A percentile compares a stretch with the other conserved stretches of the same genome.
Conservation (phyloP, 2,113 vertebrate genomes). For the Mormoops blainvillei region DNA sequence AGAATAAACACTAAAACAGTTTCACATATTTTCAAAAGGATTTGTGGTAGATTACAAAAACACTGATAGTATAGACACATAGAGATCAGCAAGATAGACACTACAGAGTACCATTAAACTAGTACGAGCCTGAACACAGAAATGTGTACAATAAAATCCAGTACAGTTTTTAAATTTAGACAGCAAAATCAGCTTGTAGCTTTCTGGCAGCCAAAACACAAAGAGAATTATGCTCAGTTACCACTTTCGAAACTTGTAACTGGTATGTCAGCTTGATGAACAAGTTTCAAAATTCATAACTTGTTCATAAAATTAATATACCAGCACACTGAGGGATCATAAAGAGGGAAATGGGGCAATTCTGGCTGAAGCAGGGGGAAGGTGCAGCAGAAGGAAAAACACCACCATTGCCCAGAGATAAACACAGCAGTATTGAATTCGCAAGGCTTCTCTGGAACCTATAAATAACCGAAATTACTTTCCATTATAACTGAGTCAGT, state of each 20-base stretch:
- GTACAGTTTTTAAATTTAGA: background rate
- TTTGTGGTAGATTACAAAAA: background rate
- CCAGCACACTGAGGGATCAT: background rate
- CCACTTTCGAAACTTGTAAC: slow-evolving; percentile 30
- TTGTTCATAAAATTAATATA: slow-evolving; percentile 49
- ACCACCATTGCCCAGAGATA: slow-evolving; percentile 44
- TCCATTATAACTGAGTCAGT: slow-evolving; percentile 52
- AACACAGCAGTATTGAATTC: slow-evolving; percentile 45
- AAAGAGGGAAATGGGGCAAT: slow-evolving; percentile 16
- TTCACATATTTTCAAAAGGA: background rate
- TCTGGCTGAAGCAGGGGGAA: slow-evolving; percentile 31
- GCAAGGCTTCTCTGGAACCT: slow-evolving; percentile 36
- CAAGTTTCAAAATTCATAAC: slow-evolving; percentile 46
- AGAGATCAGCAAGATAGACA: background rate
- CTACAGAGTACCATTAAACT: background rate
- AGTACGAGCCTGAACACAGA: background rate
- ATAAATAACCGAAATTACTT: slow-evolving; percentile 74
- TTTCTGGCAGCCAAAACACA: background rate
- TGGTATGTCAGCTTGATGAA: slow-evolving; percentile 15
- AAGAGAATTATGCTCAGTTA: background rate
- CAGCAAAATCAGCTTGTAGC: background rate
- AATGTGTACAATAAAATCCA: background rate
- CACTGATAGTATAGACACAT: background rate
- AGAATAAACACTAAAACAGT: background rate
- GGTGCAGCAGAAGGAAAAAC: slow-evolving; percentile 9